These are phyloP conservation scores for Stenodera caucasica DNA, from an alignment of 2,888 invertebrate species.

Conservation along the genomic window DNA sequence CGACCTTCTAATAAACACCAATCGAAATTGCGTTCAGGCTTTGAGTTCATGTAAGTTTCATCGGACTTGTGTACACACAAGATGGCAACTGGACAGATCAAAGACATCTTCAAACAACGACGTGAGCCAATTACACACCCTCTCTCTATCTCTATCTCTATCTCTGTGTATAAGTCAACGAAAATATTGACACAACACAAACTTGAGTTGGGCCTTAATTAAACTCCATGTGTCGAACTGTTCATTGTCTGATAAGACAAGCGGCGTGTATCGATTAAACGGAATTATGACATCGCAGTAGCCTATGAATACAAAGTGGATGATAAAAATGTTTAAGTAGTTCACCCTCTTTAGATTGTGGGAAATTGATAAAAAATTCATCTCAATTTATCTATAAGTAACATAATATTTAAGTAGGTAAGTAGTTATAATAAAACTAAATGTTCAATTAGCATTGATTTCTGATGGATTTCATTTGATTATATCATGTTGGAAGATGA, in stretches of 20 bases:
- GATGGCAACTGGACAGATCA: conserved; percentile 52
- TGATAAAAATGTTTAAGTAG: conserved; percentile 57
- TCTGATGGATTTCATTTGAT: no score
- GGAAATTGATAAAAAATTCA: no score
- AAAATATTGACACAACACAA: conserved; percentile 41
- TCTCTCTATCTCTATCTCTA: no score
- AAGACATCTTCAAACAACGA: conserved; percentile 42
- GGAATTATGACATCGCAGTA: conserved; percentile 55
- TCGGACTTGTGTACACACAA: conserved; percentile 54
- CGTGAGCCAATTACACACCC: conserved; percentile 42
- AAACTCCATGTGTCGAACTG: conserved; percentile 52
- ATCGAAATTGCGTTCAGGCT: conserved; percentile 40
- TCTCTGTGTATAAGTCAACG: conserved; percentile 12
- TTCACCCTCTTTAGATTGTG: conserved; percentile 33
- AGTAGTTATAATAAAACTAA: no score
- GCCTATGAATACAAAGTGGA: conserved; percentile 57
- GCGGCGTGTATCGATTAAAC: conserved; percentile 50
- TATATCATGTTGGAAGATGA: background rate
- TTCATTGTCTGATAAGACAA: conserved; percentile 53
- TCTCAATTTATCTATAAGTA: no score
- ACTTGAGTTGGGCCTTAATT: conserved; percentile 38
- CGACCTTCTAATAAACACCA: conserved; percentile 35
- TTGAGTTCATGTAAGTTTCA: conserved; percentile 56
- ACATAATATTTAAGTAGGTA: no score
- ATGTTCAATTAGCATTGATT: background rate